These are phyloP conservation scores for Plagodis dolabraria DNA, from an alignment of 2,888 invertebrate species.

Conservation along the genomic window DNA sequence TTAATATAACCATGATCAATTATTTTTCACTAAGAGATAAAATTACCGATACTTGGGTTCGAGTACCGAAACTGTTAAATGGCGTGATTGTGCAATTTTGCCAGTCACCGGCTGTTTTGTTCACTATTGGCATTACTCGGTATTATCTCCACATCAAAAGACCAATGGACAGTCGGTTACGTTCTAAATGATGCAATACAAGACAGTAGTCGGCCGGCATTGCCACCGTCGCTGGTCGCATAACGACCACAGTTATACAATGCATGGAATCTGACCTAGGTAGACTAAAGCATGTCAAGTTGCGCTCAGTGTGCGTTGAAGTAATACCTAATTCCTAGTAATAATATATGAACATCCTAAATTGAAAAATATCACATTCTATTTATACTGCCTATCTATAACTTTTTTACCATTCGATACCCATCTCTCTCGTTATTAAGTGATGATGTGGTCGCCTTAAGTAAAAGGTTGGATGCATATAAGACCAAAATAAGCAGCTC, in stretches of 20 bases:
- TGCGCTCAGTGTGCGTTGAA: too few relatives aligned
- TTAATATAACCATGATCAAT: too few relatives aligned
- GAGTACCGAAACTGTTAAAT: constrained; percentile 16
- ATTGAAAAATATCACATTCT: too few relatives aligned
- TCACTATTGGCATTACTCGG: constrained; percentile 14
- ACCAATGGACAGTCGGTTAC: constrained; percentile 10
- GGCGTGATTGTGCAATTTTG: constrained; percentile 15
- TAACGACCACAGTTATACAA: not conserved
- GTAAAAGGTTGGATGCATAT: too few relatives aligned
- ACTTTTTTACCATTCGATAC: too few relatives aligned
- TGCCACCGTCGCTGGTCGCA: not conserved
- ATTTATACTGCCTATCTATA: too few relatives aligned
- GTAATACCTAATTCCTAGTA: too few relatives aligned
- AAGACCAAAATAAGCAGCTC: too few relatives aligned
- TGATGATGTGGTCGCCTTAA: too few relatives aligned
- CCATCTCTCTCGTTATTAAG: too few relatives aligned
- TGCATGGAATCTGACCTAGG: not conserved
- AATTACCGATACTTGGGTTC: not conserved
- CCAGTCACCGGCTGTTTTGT: constrained; percentile 39
- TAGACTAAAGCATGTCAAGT: too few relatives aligned
- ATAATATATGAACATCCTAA: too few relatives aligned
- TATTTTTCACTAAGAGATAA: not conserved
- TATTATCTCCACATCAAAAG: constrained; percentile 3
- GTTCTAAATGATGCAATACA: constrained; percentile 21
- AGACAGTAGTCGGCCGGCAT: not conserved